A percentile compares a stretch with the other conserved stretches of the same genome.
Conservation (phyloP, 1,140 invertebrate genomes). For the Oedothorax gibbosus region DNA sequence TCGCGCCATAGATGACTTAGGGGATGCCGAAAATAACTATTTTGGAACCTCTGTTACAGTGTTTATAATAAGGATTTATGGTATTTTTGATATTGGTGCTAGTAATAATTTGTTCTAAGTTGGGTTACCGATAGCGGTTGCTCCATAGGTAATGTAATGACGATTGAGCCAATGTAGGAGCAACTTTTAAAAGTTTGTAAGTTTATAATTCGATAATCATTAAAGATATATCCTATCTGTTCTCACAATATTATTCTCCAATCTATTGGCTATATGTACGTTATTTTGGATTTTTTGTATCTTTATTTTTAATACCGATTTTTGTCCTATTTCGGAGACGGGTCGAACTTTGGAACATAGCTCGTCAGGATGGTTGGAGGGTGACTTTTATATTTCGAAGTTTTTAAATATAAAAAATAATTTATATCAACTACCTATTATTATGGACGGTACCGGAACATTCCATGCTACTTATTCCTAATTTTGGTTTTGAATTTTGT, state of each 20-base stretch:
- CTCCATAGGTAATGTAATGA: too few species aligned
- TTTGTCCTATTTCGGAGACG: not conserved
- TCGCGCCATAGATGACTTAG: too few species aligned
- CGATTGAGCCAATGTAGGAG: too few species aligned
- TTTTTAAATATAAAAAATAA: constrained; percentile 15
- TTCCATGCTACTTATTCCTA: not conserved
- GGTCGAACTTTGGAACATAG: not conserved
- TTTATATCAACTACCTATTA: constrained; percentile 2
- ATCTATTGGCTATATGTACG: not conserved
- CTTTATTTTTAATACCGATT: constrained; percentile 2
- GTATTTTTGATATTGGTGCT: too few species aligned
- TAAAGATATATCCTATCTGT: not conserved
- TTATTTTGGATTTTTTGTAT: not conserved
- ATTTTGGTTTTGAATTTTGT: not conserved
- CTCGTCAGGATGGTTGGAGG: not conserved
- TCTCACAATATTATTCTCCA: constrained; percentile 3
- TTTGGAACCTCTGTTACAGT: too few species aligned
- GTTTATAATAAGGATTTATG: too few species aligned
- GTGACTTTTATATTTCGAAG: not conserved
- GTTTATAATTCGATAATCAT: constrained; percentile 8
- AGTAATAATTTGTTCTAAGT: too few species aligned
- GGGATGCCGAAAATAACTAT: too few species aligned
- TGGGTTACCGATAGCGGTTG: too few species aligned
- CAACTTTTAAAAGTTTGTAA: not conserved
- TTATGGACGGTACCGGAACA: constrained; percentile 25